Percentiles rank a stretch among this genome's conserved stretches.
Evolutionary conservation across 2,888 invertebrate genomes (phyloP).

Genomic region (Agrochola macilenta): DNA sequence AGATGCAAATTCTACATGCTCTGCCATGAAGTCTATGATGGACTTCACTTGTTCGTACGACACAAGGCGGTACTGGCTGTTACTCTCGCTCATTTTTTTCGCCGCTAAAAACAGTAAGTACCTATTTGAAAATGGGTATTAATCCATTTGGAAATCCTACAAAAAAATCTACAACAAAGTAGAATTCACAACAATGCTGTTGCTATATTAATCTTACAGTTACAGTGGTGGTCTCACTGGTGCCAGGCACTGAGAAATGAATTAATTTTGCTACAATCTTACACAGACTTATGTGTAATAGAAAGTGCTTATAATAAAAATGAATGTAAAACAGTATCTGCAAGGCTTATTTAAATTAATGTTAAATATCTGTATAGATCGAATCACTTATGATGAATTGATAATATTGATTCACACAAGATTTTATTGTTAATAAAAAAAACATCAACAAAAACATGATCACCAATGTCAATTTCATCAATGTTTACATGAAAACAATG

Average conservation of each 20-base stretch:
- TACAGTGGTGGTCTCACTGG: neutral
- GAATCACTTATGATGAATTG: neutral
- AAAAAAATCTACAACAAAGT: too few relatives aligned
- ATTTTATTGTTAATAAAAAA: neutral
- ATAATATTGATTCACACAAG: conserved; percentile 2
- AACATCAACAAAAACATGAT: conserved; percentile 46
- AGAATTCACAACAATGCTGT: neutral
- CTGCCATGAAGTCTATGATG: conserved; percentile 82
- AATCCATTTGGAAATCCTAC: neutral
- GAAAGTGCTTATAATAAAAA: neutral
- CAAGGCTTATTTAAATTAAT: neutral
- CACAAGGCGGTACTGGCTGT: conserved; percentile 71
- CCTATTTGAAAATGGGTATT: neutral
- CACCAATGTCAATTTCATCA: conserved; percentile 21
- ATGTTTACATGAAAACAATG: conserved; percentile 11
- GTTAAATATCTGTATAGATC: neutral
- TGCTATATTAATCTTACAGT: neutral
- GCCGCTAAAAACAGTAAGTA: conserved; percentile 11
- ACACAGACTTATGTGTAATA: neutral
- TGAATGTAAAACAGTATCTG: too few relatives aligned
- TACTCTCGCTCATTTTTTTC: conserved; percentile 66
- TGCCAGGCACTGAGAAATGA: neutral
- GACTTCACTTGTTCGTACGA: conserved; percentile 80
- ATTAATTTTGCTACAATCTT: neutral
- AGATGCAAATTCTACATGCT: conserved; percentile 80